phyloP scores from a whole-genome alignment of 2,888 invertebrate species.

The Callyntrura sp. region DNA sequence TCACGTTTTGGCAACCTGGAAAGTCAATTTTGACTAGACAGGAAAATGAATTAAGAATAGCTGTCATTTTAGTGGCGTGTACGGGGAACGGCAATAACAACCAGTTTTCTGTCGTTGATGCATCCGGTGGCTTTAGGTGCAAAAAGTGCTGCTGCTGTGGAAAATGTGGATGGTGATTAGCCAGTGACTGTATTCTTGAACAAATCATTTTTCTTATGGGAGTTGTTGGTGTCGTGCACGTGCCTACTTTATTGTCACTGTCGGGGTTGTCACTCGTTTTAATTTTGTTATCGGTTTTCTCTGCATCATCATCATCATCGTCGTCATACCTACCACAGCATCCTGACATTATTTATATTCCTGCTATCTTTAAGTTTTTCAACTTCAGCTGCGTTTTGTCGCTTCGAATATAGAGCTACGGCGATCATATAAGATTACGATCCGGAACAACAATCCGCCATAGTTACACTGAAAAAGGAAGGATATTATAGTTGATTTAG shows the following conservation, averaged over 20 bases:
- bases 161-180: background rate
- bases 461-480: background rate
- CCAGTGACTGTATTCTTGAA: background rate
- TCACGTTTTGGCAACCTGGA: background rate
- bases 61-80: background rate
- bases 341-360: slow-evolving; percentile 21
- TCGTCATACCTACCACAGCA: slow-evolving; percentile 16
- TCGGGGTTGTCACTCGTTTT: background rate
- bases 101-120: background rate
- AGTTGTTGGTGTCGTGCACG: background rate
- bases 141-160: slow-evolving; percentile 65
- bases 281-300: background rate
- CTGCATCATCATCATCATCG: slow-evolving; percentile 7
- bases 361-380: no score
- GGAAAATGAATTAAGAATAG: background rate
- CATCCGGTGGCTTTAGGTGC: slow-evolving; percentile 75
- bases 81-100: background rate
- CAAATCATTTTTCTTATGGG: background rate
- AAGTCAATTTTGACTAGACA: background rate
- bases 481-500: background rate
- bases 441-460: no score
- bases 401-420: background rate
- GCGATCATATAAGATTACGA: background rate
- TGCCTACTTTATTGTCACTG: background rate
- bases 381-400: background rate